Conservation (phyloP, 1,140 invertebrate genomes). For the Brachionus manjavacas region DNA sequence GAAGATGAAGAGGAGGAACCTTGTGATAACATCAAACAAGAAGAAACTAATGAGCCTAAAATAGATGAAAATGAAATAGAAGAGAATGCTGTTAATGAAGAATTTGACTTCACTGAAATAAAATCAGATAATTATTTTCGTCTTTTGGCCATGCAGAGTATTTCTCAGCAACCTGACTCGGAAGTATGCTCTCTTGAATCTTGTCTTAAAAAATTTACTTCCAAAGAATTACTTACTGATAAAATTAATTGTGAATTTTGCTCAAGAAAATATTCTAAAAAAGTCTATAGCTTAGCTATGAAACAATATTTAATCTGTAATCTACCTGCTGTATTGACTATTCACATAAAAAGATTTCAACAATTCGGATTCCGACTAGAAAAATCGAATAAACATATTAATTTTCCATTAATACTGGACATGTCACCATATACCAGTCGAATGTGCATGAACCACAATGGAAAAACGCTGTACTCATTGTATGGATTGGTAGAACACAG, state of each 20-base stretch:
- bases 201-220: conserved; percentile 84
- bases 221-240: conserved; percentile 79
- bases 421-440: conserved; percentile 82
- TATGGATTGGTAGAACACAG: conserved; percentile 92
- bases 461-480: conserved; percentile 73
- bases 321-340: conserved; percentile 83
- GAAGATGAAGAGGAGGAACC: conserved; percentile 48
- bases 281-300: conserved; percentile 78
- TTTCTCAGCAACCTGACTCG: not conserved
- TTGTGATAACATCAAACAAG: conserved; percentile 45
- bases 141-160: not conserved
- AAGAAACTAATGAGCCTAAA: conserved; percentile 6
- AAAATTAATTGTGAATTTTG: conserved; percentile 86
- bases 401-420: conserved; percentile 79
- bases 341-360: conserved; percentile 81
- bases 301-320: conserved; percentile 83
- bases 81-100: conserved; percentile 44
- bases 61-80: conserved; percentile 42
- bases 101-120: not conserved
- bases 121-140: not conserved
- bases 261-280: conserved; percentile 59
- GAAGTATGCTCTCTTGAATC: conserved; percentile 64
- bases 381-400: conserved; percentile 79
- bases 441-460: conserved; percentile 62
- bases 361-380: conserved; percentile 61